Conservation (phyloP, 2,113 vertebrate species). For the Hydrolagus affinis region DNA sequence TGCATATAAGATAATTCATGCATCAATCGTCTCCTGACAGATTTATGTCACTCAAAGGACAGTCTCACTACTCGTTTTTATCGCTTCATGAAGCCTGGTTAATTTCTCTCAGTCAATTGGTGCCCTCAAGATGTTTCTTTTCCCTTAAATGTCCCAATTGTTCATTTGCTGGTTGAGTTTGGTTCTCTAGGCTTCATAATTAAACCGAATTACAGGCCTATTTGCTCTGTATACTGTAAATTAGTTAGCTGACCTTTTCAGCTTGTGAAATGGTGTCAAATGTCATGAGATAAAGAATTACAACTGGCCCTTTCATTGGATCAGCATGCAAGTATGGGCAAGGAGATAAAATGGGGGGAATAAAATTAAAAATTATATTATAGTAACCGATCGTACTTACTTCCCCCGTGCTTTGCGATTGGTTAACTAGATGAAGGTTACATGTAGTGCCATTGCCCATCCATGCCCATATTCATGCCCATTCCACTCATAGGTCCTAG, state of each 20-base stretch:
- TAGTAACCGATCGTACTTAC: constrained; percentile 77
- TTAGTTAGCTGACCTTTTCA: constrained; percentile 64
- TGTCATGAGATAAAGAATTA: constrained; percentile 30
- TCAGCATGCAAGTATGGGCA: constrained; percentile 66
- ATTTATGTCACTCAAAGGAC: constrained; percentile 99
- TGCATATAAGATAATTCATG: constrained; percentile 99
- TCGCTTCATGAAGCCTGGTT: constrained; percentile 98
- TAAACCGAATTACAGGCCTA: constrained; percentile 72
- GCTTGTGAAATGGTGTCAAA: constrained; percentile 33
- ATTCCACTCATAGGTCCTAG: constrained; percentile 99
- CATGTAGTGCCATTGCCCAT: constrained; percentile 99
- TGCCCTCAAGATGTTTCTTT: constrained; percentile 90
- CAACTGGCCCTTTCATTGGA: constrained; percentile 63
- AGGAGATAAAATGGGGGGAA: constrained; percentile 59
- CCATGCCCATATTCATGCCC: constrained; percentile 99
- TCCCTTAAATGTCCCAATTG: constrained; percentile 92
- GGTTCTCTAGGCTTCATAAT: constrained; percentile 63
- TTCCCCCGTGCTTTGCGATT: constrained; percentile 93
- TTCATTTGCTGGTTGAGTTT: constrained; percentile 74
- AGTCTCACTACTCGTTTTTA: constrained; percentile 98
- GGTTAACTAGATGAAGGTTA: constrained; percentile 94
- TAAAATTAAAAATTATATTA: constrained; percentile 45
- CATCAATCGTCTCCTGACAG: constrained; percentile 95
- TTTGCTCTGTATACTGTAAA: constrained; percentile 53
- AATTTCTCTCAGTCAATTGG: constrained; percentile 96